Percentiles rank a stretch among this genome's conserved stretches.
Evolutionary conservation across 1,140 invertebrate species (phyloP).

Genomic region (Tetramorium simillimum): DNA sequence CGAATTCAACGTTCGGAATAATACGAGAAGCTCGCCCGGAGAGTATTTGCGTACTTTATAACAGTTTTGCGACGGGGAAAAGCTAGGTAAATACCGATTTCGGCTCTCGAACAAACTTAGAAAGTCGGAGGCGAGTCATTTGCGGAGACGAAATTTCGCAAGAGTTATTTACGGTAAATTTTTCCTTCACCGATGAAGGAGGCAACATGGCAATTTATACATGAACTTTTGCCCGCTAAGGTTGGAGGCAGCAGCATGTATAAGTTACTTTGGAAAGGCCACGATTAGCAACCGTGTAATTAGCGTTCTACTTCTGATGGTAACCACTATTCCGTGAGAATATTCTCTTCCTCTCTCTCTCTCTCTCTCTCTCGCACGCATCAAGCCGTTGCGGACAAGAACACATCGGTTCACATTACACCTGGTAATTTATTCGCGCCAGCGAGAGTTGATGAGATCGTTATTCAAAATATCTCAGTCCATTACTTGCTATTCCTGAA

Average conservation of each 20-base stretch:
- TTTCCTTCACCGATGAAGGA: conserved; percentile 9
- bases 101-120: conserved; percentile 38
- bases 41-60: conserved; percentile 69
- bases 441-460: conserved; percentile 60
- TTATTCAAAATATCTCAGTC: conserved; percentile 61
- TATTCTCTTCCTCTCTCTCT: background rate
- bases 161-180: conserved; percentile 29
- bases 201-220: conserved; percentile 37
- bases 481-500: conserved; percentile 36
- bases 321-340: conserved; percentile 31
- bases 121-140: conserved; percentile 44
- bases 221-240: conserved; percentile 45
- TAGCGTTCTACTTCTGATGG: conserved; percentile 52
- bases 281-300: conserved; percentile 50
- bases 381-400: conserved; percentile 1
- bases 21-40: conserved; percentile 39
- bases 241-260: conserved; percentile 1
- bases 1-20: conserved; percentile 53
- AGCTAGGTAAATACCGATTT: conserved; percentile 64
- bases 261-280: conserved; percentile 46
- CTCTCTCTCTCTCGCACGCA: background rate
- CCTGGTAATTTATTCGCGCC: conserved; percentile 43
- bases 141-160: conserved; percentile 41
- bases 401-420: conserved; percentile 37
- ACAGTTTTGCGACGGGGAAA: conserved; percentile 57